A percentile compares a stretch with the other conserved stretches of the same genome.
These are phyloP conservation scores for Drosophila baimaii DNA, from an alignment of 1,140 invertebrate genomes.

Conservation along the genomic window DNA sequence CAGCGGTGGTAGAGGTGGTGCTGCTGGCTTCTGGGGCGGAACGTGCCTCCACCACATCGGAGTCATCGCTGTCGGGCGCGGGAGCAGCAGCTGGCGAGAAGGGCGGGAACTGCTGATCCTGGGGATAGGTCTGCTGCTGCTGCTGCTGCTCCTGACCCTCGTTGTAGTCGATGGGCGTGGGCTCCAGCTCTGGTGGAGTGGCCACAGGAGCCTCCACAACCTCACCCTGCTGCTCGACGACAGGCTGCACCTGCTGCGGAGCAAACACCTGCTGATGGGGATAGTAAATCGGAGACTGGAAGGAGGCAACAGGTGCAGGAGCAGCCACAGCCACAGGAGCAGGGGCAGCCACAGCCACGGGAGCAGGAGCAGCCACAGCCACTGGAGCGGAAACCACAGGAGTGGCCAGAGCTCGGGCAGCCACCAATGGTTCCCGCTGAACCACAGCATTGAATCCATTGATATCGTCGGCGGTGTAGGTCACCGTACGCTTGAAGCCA, in stretches of 20 bases:
- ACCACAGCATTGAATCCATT: constrained; percentile 86
- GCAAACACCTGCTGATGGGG: constrained; percentile 65
- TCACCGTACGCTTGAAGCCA: constrained; percentile 85
- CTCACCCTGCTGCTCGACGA: constrained; percentile 58
- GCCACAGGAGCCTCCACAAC: constrained; percentile 64
- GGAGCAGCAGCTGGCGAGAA: constrained; percentile 42
- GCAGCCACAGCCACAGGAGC: constrained; percentile 29
- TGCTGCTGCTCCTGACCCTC: constrained; percentile 56
- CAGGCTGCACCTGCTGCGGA: constrained; percentile 50
- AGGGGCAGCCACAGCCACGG: constrained; percentile 21
- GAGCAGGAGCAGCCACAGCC: constrained; percentile 22
- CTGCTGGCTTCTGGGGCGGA: constrained; percentile 50
- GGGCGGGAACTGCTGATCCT: constrained; percentile 77
- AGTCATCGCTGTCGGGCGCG: constrained; percentile 64
- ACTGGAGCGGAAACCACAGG: constrained; percentile 50
- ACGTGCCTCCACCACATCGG: constrained; percentile 78
- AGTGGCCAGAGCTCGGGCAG: constrained; percentile 47
- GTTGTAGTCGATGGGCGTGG: constrained; percentile 63
- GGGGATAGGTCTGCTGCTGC: constrained; percentile 58
- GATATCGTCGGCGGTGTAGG: constrained; percentile 85
- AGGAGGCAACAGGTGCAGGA: constrained; percentile 27
- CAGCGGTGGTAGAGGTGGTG: constrained; percentile 57
- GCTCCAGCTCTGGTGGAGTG: constrained; percentile 60
- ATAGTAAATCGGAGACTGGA: constrained; percentile 70
- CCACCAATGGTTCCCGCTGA: constrained; percentile 84